Evolutionary conservation across 2,888 invertebrate genomes (phyloP).

Genomic region (Spilosoma lubricipeda): DNA sequence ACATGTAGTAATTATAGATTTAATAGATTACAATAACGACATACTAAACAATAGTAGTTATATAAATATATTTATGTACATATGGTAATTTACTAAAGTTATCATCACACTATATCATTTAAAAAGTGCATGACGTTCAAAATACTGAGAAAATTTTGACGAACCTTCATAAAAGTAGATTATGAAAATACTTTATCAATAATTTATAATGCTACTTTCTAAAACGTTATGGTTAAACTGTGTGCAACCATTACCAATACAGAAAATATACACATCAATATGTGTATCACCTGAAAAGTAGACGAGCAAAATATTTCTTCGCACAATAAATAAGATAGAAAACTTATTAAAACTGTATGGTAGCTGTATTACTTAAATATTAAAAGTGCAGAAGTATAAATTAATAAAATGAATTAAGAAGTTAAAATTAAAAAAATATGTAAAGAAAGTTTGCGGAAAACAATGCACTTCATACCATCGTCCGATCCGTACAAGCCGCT

Average conservation of each 20-base stretch:
- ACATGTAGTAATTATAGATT: too few relatives aligned
- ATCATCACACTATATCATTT: neutral
- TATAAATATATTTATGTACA: too few relatives aligned
- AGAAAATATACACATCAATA: neutral
- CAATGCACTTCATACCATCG: conserved; percentile 69
- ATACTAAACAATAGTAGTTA: too few relatives aligned
- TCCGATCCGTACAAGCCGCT: conserved; percentile 75
- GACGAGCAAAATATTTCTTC: neutral
- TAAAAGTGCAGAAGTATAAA: neutral
- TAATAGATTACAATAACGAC: too few relatives aligned
- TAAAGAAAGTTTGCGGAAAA: conserved; percentile 26
- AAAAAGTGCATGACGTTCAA: neutral
- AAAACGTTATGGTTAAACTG: neutral
- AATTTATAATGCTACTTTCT: neutral
- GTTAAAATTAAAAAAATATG: neutral
- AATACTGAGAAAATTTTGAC: neutral
- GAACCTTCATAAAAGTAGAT: neutral
- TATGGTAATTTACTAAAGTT: neutral
- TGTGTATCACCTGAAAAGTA: neutral
- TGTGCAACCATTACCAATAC: neutral
- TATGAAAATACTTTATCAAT: neutral
- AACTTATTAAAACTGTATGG: neutral
- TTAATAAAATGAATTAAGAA: neutral
- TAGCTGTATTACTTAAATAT: neutral
- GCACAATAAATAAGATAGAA: neutral